Conservation (phyloP, 2,113 vertebrate species). For the Noctilio leporinus region DNA sequence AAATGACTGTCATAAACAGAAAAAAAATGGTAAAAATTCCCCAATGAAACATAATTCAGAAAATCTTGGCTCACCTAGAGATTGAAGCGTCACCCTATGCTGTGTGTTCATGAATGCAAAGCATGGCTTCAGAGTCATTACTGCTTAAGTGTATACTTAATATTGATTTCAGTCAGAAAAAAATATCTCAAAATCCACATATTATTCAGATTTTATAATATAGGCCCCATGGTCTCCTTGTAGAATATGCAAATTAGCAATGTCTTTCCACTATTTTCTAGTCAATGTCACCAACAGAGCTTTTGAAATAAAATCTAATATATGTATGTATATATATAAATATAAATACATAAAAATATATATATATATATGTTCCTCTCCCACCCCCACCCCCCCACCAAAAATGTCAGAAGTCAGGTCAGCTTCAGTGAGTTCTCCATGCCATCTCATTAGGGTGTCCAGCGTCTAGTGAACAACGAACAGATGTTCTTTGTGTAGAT, state of each 20-base stretch:
- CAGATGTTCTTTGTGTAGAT: neutral
- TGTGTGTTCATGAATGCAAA: conserved; percentile 80
- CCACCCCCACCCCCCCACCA: no score
- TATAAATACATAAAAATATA: neutral
- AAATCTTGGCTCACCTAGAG: conserved; percentile 80
- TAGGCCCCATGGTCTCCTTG: conserved; percentile 71
- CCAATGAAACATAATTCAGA: conserved; percentile 83
- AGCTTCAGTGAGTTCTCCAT: neutral
- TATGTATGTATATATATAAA: neutral
- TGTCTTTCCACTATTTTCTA: conserved; percentile 60
- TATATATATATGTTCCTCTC: neutral
- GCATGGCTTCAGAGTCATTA: conserved; percentile 72
- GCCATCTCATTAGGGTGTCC: neutral
- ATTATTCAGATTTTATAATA: conserved; percentile 78
- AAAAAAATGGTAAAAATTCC: conserved; percentile 81
- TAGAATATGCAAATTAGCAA: conserved; percentile 77
- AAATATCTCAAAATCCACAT: conserved; percentile 69
- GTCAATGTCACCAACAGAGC: conserved; percentile 64
- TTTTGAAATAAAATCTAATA: conserved; percentile 15
- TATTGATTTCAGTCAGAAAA: conserved; percentile 66
- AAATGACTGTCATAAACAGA: conserved; percentile 85
- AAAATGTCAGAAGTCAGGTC: conserved; percentile 24
- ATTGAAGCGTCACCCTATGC: conserved; percentile 77
- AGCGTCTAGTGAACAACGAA: conserved; percentile 27
- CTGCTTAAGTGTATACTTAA: conserved; percentile 78